phyloP scores from a whole-genome alignment of 2,888 invertebrate species.

The Junonia oenone region DNA sequence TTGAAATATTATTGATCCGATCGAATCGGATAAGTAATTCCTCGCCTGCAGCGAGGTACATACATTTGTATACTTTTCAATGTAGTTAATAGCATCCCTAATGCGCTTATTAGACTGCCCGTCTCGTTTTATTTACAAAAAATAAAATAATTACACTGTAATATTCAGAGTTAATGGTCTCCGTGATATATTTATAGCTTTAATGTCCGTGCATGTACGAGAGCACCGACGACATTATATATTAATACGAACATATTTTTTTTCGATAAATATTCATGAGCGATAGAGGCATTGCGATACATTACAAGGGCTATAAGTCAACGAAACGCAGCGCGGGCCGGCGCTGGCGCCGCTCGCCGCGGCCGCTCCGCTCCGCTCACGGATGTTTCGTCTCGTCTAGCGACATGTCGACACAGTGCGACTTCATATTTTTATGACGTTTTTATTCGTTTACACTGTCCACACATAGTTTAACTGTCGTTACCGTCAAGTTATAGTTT shows the following conservation, averaged over 20 bases:
- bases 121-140: constrained; percentile 57
- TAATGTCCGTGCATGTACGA: constrained; percentile 49
- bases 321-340: constrained; percentile 54
- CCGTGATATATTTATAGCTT: constrained; percentile 65
- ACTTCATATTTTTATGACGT: constrained; percentile 67
- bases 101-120: constrained; percentile 56
- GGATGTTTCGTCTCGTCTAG: constrained; percentile 47
- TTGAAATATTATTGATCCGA: constrained; percentile 31
- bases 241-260: constrained; percentile 52
- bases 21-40: constrained; percentile 39
- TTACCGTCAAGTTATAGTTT: constrained; percentile 55
- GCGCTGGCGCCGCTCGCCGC: constrained; percentile 39
- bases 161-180: constrained; percentile 53
- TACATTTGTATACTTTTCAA: constrained; percentile 41
- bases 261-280: constrained; percentile 77
- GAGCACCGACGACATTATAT: constrained; percentile 53
- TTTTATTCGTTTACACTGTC: constrained; percentile 54
- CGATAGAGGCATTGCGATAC: constrained; percentile 73
- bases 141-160: constrained; percentile 63
- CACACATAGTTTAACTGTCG: constrained; percentile 60
- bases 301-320: constrained; percentile 74
- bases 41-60: constrained; percentile 50
- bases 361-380: constrained; percentile 48
- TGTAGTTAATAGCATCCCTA: constrained; percentile 54
- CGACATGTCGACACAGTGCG: constrained; percentile 60